These are phyloP conservation scores for Eristalis intricaria DNA, from an alignment of 2,888 invertebrate genomes.

Conservation along the genomic window DNA sequence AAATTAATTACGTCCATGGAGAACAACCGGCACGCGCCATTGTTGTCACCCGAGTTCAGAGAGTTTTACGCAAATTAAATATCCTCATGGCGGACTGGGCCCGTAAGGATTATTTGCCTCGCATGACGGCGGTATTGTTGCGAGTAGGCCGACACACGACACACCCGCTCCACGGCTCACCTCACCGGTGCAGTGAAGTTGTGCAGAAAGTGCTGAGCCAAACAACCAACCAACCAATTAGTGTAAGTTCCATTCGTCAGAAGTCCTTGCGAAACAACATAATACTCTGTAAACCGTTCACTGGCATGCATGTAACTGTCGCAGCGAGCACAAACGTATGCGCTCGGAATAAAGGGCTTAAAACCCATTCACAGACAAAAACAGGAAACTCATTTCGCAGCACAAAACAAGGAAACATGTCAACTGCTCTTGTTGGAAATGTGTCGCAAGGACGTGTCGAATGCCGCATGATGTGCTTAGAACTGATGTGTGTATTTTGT, in stretches of 20 bases:
- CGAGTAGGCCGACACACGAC: background rate
- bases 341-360: conserved; percentile 15
- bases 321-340: background rate
- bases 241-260: conserved; percentile 39
- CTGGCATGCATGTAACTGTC: background rate
- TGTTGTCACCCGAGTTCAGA: conserved; percentile 24
- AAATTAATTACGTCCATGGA: conserved; percentile 49
- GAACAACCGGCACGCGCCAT: conserved; percentile 41
- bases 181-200: background rate
- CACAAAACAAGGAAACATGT: conserved; percentile 65
- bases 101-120: conserved; percentile 36
- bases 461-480: conserved; percentile 9
- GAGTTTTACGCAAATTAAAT: conserved; percentile 56
- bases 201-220: background rate
- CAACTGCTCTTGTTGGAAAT: conserved; percentile 58
- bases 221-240: conserved; percentile 57
- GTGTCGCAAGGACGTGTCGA: conserved; percentile 59
- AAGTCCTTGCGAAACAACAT: conserved; percentile 46
- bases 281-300: conserved; percentile 14
- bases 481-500: background rate
- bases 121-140: background rate
- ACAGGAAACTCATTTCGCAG: conserved; percentile 68
- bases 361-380: conserved; percentile 45
- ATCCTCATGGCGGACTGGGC: conserved; percentile 38
- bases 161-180: background rate